Evolutionary conservation across 2,888 invertebrate genomes (phyloP).

Genomic region (Congeria kusceri): DNA sequence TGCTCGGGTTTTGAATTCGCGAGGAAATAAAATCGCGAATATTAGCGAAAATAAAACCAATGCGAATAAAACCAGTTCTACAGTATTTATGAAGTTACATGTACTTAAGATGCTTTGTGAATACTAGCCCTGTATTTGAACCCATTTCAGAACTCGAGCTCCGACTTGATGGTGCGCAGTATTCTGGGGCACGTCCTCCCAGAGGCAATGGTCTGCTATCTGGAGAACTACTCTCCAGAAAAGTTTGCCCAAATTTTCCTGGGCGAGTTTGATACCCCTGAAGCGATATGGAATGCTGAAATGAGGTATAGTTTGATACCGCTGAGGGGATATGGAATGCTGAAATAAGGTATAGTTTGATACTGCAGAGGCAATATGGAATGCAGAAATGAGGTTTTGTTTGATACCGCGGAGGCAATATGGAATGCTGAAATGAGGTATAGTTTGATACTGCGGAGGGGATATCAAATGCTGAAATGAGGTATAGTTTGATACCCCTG

Average conservation of each 20-base stretch:
- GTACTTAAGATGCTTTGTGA: no score
- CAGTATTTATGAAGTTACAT: no score
- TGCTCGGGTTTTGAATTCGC: no score
- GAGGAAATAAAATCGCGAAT: no score
- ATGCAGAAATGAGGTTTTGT: constrained; percentile 3
- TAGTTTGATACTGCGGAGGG: background rate
- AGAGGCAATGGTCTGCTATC: constrained; percentile 99
- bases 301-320: constrained; percentile 91
- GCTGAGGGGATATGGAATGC: background rate
- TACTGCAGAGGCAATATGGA: background rate
- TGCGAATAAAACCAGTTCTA: no score
- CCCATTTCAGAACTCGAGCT: constrained; percentile 79
- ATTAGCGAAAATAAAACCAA: no score
- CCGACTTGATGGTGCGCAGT: constrained; percentile 93
- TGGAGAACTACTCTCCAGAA: constrained; percentile 99
- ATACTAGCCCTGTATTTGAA: no score
- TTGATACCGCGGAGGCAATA: background rate
- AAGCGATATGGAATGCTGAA: constrained; percentile 99
- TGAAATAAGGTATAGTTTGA: constrained; percentile 2
- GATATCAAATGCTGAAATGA: background rate
- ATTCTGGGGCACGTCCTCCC: constrained; percentile 97
- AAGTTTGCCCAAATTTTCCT: constrained; percentile 96
- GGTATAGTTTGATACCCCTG: background rate
- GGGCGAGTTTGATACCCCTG: constrained; percentile 99
- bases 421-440: constrained; percentile 7